Evolutionary conservation across 2,888 invertebrate species (phyloP).

Genomic region (Aleiodes testaceus): DNA sequence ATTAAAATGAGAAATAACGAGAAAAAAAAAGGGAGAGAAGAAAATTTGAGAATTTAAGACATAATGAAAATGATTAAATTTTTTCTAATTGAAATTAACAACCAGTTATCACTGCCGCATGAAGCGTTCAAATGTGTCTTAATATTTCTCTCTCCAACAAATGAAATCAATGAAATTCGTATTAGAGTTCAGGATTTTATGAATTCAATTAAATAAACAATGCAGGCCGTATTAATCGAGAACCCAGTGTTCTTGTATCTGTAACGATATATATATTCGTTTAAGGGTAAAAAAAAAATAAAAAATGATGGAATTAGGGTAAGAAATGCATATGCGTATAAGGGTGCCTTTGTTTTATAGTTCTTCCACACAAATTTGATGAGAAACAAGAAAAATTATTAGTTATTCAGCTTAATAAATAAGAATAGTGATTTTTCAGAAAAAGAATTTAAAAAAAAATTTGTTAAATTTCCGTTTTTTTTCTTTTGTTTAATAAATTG

Average conservation of each 20-base stretch:
- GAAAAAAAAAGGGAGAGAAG: background rate
- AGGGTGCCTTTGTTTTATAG: conserved; percentile 34
- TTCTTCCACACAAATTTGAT: conserved; percentile 5
- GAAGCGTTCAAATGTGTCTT: conserved; percentile 53
- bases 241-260: conserved; percentile 27
- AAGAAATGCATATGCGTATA: conserved; percentile 28
- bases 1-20: conserved; percentile 23
- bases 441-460: background rate
- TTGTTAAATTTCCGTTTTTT: conserved; percentile 1
- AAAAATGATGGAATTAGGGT: background rate
- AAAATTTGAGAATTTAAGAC: conserved; percentile 25
- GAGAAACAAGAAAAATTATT: background rate
- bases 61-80: background rate
- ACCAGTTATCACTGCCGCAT: conserved; percentile 50
- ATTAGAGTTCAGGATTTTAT: conserved; percentile 51
- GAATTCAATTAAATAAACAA: conserved; percentile 23
- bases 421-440: background rate
- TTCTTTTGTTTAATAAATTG: conserved; percentile 12
- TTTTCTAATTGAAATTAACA: conserved; percentile 2
- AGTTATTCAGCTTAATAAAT: conserved; percentile 7
- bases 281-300: conserved; percentile 7
- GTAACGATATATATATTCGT: conserved; percentile 19
- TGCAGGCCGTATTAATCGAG: conserved; percentile 13
- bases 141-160: conserved; percentile 43
- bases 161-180: conserved; percentile 43